Evolutionary conservation across 2,888 invertebrate species (phyloP).

Genomic region (Nemotelus pantherinus): DNA sequence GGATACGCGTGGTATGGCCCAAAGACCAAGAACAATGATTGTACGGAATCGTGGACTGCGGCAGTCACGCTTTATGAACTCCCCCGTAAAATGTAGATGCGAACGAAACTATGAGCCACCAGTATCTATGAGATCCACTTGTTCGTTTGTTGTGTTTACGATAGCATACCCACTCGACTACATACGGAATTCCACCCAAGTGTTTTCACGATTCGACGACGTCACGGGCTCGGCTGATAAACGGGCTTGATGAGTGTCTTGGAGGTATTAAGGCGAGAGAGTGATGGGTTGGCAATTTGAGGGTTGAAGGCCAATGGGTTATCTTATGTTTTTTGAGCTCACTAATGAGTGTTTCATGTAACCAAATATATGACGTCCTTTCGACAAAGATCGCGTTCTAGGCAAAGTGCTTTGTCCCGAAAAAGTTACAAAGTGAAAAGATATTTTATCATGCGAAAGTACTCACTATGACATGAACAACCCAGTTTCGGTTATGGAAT

Average conservation of each 20-base stretch:
- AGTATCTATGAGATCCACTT: constrained; percentile 36
- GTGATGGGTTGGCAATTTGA: not conserved
- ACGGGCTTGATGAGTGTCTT: not conserved
- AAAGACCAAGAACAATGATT: constrained; percentile 41
- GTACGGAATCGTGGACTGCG: constrained; percentile 24
- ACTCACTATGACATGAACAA: too few relatives aligned
- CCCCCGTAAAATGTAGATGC: constrained; percentile 33
- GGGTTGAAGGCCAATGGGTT: not conserved
- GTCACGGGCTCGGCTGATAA: constrained; percentile 21
- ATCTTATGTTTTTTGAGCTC: not conserved
- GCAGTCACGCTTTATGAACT: constrained; percentile 40
- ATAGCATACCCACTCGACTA: constrained; percentile 22
- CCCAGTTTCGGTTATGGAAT: too few relatives aligned
- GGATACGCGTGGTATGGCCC: constrained; percentile 34
- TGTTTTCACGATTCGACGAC: not conserved
- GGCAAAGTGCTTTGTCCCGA: too few relatives aligned
- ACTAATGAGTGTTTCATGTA: too few relatives aligned
- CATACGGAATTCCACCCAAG: constrained; percentile 21
- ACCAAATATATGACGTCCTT: too few relatives aligned
- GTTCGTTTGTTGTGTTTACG: constrained; percentile 34
- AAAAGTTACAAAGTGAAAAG: too few relatives aligned
- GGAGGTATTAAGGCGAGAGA: not conserved
- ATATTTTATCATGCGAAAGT: too few relatives aligned
- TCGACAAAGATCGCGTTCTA: too few relatives aligned
- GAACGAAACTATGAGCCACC: constrained; percentile 3